Evolutionary conservation across 2,797 vertebrate species (phyloP).

Genomic region (Arrhamphus sclerolepis): DNA sequence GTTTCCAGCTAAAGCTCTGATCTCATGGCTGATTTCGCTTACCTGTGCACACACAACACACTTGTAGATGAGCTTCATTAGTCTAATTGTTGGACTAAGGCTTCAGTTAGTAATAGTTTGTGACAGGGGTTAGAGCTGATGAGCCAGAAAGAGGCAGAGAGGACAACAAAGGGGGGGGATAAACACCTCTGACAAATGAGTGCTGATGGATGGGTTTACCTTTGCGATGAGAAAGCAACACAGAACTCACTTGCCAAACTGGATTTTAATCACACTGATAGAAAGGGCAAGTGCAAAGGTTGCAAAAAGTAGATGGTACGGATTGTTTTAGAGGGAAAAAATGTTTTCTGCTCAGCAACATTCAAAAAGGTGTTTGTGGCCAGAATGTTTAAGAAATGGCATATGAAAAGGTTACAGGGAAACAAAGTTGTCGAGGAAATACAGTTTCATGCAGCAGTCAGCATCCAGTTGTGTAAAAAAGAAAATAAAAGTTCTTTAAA

Average conservation of each 20-base stretch:
- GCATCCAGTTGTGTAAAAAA: too few species aligned
- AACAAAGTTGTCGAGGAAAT: too few species aligned
- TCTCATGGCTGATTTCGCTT: constrained; percentile 9
- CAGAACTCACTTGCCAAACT: constrained; percentile 26
- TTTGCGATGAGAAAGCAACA: constrained; percentile 28
- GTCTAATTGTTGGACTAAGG: constrained; percentile 41
- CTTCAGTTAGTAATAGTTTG: constrained; percentile 35
- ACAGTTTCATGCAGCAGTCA: too few species aligned
- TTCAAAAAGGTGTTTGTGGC: background rate
- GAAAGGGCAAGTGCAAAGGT: constrained; percentile 20
- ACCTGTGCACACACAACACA: background rate
- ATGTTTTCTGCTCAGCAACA: constrained; percentile 8
- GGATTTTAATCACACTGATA: constrained; percentile 28
- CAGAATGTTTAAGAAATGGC: too few species aligned
- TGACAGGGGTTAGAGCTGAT: constrained; percentile 54
- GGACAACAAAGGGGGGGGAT: constrained; percentile 42
- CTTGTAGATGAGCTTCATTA: constrained; percentile 38
- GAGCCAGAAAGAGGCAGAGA: constrained; percentile 39
- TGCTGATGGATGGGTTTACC: constrained; percentile 69
- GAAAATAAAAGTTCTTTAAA: too few species aligned
- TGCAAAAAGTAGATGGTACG: background rate
- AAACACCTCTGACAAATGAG: constrained; percentile 67
- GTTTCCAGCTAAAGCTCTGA: constrained; percentile 6
- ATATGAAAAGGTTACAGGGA: background rate
- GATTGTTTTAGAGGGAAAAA: constrained; percentile 8